Evolutionary conservation across 2,888 invertebrate species (phyloP).

Genomic region (Steromphala cineraria): DNA sequence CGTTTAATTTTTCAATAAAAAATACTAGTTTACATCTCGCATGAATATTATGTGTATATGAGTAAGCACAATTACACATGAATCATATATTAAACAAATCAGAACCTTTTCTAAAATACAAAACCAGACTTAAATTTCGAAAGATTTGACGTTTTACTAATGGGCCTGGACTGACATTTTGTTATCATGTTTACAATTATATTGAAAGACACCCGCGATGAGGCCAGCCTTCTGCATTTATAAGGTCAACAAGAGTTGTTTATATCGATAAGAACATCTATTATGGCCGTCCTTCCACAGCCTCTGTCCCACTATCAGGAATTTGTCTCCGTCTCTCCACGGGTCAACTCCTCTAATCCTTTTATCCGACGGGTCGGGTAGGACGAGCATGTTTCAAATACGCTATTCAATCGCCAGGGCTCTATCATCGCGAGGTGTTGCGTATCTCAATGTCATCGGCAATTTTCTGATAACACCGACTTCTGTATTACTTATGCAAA

Average conservation of each 20-base stretch:
- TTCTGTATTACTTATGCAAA: slow-evolving; percentile 17
- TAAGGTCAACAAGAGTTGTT: neutral
- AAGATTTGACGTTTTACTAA: too few relatives aligned
- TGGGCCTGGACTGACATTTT: neutral
- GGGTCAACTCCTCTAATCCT: neutral
- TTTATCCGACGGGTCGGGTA: neutral
- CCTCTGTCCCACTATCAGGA: neutral
- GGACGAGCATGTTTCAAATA: slow-evolving; percentile 5
- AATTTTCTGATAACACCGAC: slow-evolving; percentile 51
- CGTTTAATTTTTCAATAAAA: too few relatives aligned
- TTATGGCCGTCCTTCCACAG: neutral
- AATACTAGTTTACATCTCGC: too few relatives aligned
- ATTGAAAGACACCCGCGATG: neutral
- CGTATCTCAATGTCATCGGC: slow-evolving; percentile 32
- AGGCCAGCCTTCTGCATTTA: neutral
- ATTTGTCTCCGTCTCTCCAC: neutral
- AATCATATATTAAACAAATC: too few relatives aligned
- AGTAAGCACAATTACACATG: too few relatives aligned
- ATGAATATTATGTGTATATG: too few relatives aligned
- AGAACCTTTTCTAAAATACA: too few relatives aligned
- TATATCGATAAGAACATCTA: neutral
- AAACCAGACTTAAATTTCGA: too few relatives aligned
- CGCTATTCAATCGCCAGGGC: slow-evolving; percentile 11
- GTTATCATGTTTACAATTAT: neutral
- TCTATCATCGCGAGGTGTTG: slow-evolving; percentile 27